A percentile compares a stretch with the other conserved stretches of the same genome.
Evolutionary conservation across 2,888 invertebrate species (phyloP).

Genomic region (Phragmatobia fuliginosa): DNA sequence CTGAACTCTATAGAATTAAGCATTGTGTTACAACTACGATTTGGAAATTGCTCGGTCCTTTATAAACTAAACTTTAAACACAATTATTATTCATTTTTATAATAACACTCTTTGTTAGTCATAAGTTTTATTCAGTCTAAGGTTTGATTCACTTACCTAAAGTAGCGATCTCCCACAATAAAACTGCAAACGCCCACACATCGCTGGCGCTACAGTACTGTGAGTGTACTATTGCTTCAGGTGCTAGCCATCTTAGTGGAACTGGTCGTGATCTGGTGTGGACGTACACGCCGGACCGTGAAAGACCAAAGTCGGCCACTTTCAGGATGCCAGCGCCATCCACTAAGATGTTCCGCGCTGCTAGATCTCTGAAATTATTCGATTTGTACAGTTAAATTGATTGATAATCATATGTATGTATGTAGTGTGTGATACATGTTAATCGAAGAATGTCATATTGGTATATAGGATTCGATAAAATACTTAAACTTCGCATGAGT

Average conservation of each 20-base stretch:
- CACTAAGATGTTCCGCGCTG: conserved; percentile 93
- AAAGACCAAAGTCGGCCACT: conserved; percentile 94
- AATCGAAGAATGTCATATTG: too few species aligned
- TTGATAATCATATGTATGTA: not conserved
- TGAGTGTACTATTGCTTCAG: conserved; percentile 91
- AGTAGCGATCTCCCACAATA: conserved; percentile 94
- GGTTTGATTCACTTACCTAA: conserved; percentile 81
- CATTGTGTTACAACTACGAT: not conserved
- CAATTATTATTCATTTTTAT: not conserved
- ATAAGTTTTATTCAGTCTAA: not conserved
- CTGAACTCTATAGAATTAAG: too few species aligned
- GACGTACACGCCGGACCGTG: conserved; percentile 91
- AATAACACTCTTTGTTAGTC: not conserved
- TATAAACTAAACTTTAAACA: too few species aligned
- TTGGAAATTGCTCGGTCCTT: not conserved
- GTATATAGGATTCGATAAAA: too few species aligned
- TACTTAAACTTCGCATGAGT: too few species aligned
- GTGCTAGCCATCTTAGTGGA: conserved; percentile 93
- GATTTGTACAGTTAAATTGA: not conserved
- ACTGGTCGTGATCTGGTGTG: conserved; percentile 85
- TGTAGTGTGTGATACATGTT: too few species aligned
- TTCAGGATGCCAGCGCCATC: conserved; percentile 90
- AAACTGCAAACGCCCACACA: conserved; percentile 94
- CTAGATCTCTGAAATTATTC: conserved; percentile 88
- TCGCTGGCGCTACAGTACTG: conserved; percentile 92